Base-by-base conservation (phyloP, 2,113 vertebrate species). In the Maccullochella peelii region DNA sequence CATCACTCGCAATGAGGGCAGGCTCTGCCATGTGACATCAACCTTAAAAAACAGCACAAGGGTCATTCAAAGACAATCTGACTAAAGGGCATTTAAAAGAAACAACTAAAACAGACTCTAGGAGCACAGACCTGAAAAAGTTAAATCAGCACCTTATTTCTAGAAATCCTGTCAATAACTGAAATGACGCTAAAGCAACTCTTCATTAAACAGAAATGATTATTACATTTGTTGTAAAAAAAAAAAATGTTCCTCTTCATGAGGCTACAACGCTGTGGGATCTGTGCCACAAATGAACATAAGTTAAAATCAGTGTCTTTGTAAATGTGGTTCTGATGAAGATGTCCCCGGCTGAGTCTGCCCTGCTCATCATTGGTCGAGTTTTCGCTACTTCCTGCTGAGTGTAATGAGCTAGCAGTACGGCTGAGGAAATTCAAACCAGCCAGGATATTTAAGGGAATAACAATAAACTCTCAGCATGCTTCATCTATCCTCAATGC, bases 331-430 rank as follows among this genome's bases (percentile, higher is more conserved):
- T 47, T 33, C 15, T 61, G 36, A 40, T 50, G 36, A 47, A 6
- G 21, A 55, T 30, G 27, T 49, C 77, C 58, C 62, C 68, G 50
- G 42, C 78, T 23, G 20, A 78, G 42, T 70, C 68, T 44, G 50
- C 54, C n/a, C 50, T 1, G 7, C 9, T 12, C 63, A 8, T 73
- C 73, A 84, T 4, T 79, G 77, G 58, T 77, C 54, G 11, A 2
- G 27, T 67, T 80, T 67, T 40, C 0, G 47, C 70, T 67, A 80
- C 82, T 82, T 82, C 25, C 36, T 2, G 50, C 54, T n/a, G 21
- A 80, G 23, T 30, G 55, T 15, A 9, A 49, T 16, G 16, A 75
- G 8, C 9, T 0, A 15, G 23, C 16, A 54, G 21, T 20, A 38
- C 30, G 4, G 30, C 40, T 57, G 36, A 72, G 25, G 61, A 12